Evolutionary conservation across 2,113 vertebrate genomes (phyloP).

Genomic region (Pituophis catenifer): DNA sequence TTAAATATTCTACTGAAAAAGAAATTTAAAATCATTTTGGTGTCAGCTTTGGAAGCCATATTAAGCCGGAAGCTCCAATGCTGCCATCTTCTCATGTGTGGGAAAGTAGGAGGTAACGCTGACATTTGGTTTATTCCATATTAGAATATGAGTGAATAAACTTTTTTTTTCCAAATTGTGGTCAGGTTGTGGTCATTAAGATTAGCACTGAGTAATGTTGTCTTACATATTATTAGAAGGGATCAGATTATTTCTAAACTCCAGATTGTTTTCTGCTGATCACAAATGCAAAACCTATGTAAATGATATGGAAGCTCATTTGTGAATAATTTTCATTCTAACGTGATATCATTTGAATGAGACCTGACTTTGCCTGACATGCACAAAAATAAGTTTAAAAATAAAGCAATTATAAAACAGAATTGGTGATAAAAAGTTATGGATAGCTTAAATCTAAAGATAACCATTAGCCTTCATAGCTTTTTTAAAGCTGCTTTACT

Average conservation of each 20-base stretch:
- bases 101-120: too few relatives aligned
- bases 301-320: neutral
- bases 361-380: neutral
- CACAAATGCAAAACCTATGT: neutral
- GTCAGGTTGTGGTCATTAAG: neutral
- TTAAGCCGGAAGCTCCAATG: too few relatives aligned
- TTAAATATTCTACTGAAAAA: neutral
- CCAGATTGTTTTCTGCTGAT: neutral
- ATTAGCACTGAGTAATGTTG: neutral
- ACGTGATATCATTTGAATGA: neutral
- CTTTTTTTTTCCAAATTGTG: neutral
- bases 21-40: neutral
- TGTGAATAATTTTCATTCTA: neutral
- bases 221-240: neutral
- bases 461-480: neutral
- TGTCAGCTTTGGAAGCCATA: too few relatives aligned
- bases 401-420: neutral
- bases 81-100: too few relatives aligned
- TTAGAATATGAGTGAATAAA: neutral
- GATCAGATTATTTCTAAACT: neutral
- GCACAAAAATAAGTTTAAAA: neutral
- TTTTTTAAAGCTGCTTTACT: neutral
- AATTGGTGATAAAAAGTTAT: neutral
- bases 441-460: rapidly evolving
- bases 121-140: neutral